Base-by-base conservation (phyloP, 1,140 invertebrate species). In the Lordiphosa mommai region DNA sequence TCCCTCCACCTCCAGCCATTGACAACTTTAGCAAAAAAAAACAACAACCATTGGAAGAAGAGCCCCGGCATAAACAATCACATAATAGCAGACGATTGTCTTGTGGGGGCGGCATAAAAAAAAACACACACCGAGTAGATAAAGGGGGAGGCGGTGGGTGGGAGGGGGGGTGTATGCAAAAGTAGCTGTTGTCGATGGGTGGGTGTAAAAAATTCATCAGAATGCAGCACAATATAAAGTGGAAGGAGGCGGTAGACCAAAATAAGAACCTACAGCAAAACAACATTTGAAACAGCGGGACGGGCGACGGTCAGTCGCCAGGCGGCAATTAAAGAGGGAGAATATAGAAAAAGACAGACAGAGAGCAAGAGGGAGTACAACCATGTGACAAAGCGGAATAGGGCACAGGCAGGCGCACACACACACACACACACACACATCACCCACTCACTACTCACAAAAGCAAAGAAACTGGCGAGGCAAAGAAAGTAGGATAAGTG, bases 401-500 rank as follows among this genome's bases (percentile, higher is more conserved):
- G 73, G 69, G 59, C 64, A 67, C 56, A 72, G 70, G 50, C 64
- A 72, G 58, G 53, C 71, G 63, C 52, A 44, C 58, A 52, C 65
- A 66, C 64, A 41, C 10, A 41, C 4, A 41, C 6, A 41, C 4
- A 41, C 37, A 20, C 55, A 59, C 72, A 57, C 60, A 67, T 61
- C 67, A 73, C 70, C 67, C 67, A 73, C 70, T 70, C 66, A 61
- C 56, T 53, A 30, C 16, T 44, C 8, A 46, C 73, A 71, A 36
- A 74, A 43, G 71, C 72, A 40, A 55, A 53, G 41, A 66, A 60
- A 61, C 58, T 47, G 52, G 36, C 55, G 40, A 50, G 55, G 40
- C 53, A 70, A 80, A 82, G 76, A 82, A 82, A 82, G 76, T 82
- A 84, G 76, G 67, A 82, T 82, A 82, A 76, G 56, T 23, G 51